Evolutionary conservation across 2,888 invertebrate species (phyloP), one percentile per base, ranked within the genome.

Genomic region (Apotomis capreana): DNA sequence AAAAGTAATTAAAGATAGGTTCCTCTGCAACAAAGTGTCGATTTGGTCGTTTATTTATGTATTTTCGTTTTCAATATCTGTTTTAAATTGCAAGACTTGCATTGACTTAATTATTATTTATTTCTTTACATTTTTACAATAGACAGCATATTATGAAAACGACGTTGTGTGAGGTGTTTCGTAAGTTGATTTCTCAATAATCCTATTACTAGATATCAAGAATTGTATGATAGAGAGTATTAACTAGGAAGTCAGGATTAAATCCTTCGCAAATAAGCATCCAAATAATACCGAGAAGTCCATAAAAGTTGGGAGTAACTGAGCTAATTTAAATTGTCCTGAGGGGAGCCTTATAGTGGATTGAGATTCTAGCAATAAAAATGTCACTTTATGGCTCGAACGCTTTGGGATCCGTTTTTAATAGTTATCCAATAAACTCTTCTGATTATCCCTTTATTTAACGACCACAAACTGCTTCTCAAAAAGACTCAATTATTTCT

Each of bases 381-480:
- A 46, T 46, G 49, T 55, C 64, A 46, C 37, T 67, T 67, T 36
- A 67, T 57, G 65, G 26, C 49, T 44, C n/a, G 44, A 26, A 67
- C 26, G 57, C 67, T 13, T 0, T 55, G n/a, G 3, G 57, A 67
- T 58, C 58, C 46, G 49, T 67, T 57, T 65, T 46, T 58, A 49
- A 67, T 55, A 9, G 67, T 37, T 67, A 58, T 67, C 58, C 67
- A 40, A 58, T 67, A 58, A 58, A 49, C 46, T 15, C 55, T 55
- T 46, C 58, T 57, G 57, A 67, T 67, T 67, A 55, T 54, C 64
- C 40, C 40, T 10, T 15, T 15, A 63, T 52, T 3, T 26, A 26
- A 46, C 15, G 10, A 61, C 26, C 10, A 0, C 15, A 40, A 13
- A 10, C n/a, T 5, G 37, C 58, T 12, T 5, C 10, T 49, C 9